Evolutionary conservation across 2,888 invertebrate genomes (phyloP).

Genomic region (Sphaerophoria rueppellii): DNA sequence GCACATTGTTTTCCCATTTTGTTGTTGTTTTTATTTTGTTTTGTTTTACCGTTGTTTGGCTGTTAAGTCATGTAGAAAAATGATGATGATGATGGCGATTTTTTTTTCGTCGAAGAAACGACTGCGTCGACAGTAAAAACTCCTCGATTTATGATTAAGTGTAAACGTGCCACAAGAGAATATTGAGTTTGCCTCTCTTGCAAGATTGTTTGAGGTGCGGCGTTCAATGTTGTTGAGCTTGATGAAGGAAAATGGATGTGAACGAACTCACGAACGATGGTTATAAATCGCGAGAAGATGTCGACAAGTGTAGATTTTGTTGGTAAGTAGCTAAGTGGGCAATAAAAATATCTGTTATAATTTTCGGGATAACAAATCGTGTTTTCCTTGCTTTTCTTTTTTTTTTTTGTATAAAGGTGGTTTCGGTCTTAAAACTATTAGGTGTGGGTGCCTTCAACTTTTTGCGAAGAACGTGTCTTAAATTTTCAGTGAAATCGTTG

Average conservation of each 20-base stretch:
- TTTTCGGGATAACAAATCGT: constrained; percentile 48
- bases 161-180: constrained; percentile 68
- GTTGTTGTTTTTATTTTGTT: constrained; percentile 6
- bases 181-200: constrained; percentile 57
- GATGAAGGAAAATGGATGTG: background rate
- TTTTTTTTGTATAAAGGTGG: background rate
- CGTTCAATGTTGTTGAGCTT: background rate
- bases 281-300: constrained; percentile 56
- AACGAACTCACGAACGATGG: constrained; percentile 22
- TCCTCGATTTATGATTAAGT: constrained; percentile 70
- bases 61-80: constrained; percentile 41
- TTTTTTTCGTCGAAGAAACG: constrained; percentile 39
- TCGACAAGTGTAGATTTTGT: constrained; percentile 1
- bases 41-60: constrained; percentile 24
- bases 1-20: constrained; percentile 44
- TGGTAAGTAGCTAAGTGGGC: constrained; percentile 33
- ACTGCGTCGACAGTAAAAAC: constrained; percentile 67
- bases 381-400: constrained; percentile 2
- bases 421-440: too few species aligned
- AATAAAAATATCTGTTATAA: constrained; percentile 50
- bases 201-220: background rate
- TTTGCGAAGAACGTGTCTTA: too few species aligned
- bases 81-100: constrained; percentile 61
- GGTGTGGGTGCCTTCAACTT: too few species aligned
- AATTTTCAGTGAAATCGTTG: too few species aligned